Percentiles rank a stretch among this genome's conserved stretches.
These are phyloP conservation scores for Andrena chrysosceles DNA, from an alignment of 2,888 invertebrate genomes.

Conservation along the genomic window DNA sequence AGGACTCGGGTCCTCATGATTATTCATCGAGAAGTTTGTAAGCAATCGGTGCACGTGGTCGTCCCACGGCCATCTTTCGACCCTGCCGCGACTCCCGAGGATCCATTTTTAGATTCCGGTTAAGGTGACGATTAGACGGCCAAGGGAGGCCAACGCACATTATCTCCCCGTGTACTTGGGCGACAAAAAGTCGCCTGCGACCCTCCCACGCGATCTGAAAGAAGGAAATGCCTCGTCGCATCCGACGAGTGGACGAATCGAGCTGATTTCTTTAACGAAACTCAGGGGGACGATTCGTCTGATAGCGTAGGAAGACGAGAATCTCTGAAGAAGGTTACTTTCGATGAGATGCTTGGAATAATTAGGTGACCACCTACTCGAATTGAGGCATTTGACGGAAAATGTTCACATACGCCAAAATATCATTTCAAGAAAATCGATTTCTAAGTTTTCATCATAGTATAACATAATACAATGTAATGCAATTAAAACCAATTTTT, in stretches of 20 bases:
- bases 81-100: constrained; percentile 9
- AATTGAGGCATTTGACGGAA: no score
- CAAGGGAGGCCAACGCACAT: constrained; percentile 46
- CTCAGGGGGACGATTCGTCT: not conserved
- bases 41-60: constrained; percentile 43
- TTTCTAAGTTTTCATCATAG: no score
- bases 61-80: constrained; percentile 24
- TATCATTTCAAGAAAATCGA: no score
- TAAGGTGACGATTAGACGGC: constrained; percentile 62
- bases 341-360: no score
- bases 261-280: constrained; percentile 4
- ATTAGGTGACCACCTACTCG: no score
- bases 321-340: no score
- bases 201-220: constrained; percentile 28
- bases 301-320: not conserved
- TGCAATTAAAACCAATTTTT: no score
- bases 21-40: not conserved
- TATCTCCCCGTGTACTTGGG: constrained; percentile 30
- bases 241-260: not conserved
- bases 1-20: constrained; percentile 1
- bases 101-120: constrained; percentile 65
- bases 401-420: no score
- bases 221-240: not conserved
- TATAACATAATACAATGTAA: no score
- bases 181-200: constrained; percentile 32